Conservation (phyloP, 2,113 vertebrate species). For the Gavia stellata region DNA sequence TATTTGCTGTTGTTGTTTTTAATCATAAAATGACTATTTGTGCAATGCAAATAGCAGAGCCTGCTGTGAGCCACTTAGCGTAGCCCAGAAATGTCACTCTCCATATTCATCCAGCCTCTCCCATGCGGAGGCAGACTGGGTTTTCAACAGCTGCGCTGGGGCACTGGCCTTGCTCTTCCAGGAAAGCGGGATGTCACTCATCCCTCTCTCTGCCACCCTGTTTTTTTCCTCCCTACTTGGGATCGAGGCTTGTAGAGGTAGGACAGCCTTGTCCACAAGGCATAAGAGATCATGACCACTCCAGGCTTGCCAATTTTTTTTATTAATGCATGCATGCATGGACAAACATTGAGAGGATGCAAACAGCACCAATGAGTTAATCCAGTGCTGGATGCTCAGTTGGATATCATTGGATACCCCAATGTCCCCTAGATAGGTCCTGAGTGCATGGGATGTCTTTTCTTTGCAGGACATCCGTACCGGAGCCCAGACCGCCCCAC, state of each 20-base stretch:
- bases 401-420: background rate
- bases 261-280: background rate
- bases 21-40: constrained; percentile 53
- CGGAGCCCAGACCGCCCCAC: background rate
- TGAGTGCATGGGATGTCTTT: background rate
- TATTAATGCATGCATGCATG: accelerated
- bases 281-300: accelerated
- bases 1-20: constrained; percentile 51
- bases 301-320: background rate
- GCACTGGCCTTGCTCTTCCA: background rate
- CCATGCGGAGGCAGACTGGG: background rate
- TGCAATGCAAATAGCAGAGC: constrained; percentile 39
- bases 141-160: background rate
- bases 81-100: constrained; percentile 49
- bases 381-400: background rate
- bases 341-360: accelerated
- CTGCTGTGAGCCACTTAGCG: constrained; percentile 43
- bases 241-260: background rate
- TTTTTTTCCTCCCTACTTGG: background rate
- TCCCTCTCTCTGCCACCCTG: background rate
- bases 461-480: background rate
- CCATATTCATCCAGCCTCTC: background rate
- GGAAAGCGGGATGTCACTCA: background rate
- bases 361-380: background rate
- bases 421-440: background rate